These are phyloP conservation scores for Heliothis virescens DNA, from an alignment of 1,140 invertebrate species.

Conservation along the genomic window DNA sequence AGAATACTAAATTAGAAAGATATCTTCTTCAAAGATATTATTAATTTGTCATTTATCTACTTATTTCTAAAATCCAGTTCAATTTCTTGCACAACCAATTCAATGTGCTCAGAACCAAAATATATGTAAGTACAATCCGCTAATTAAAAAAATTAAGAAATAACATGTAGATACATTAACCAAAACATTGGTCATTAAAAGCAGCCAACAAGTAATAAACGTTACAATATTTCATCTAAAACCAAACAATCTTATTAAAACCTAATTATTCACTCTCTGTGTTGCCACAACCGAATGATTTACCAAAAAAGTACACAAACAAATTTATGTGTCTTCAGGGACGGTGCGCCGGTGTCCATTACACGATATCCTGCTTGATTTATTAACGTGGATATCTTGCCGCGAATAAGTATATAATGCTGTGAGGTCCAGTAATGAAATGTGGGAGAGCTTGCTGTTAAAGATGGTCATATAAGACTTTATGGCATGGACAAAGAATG, in stretches of 20 bases:
- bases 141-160: background rate
- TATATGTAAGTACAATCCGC: background rate
- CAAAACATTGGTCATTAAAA: background rate
- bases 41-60: no score
- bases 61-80: no score
- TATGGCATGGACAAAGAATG: conserved; percentile 15
- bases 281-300: conserved; percentile 43
- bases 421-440: conserved; percentile 59
- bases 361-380: conserved; percentile 71
- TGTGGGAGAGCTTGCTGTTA: conserved; percentile 52
- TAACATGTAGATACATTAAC: background rate
- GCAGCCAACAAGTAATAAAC: background rate
- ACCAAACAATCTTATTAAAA: conserved; percentile 27
- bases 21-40: no score
- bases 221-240: background rate
- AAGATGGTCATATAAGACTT: conserved; percentile 25
- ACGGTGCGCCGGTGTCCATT: conserved; percentile 63
- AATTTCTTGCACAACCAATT: no score
- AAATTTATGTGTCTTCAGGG: conserved; percentile 68
- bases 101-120: no score
- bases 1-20: no score
- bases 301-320: conserved; percentile 60
- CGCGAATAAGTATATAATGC: conserved; percentile 63
- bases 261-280: conserved; percentile 41
- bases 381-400: conserved; percentile 63